phyloP scores from a whole-genome alignment of 2,797 vertebrate genomes.

The Rhinichthys osculus region DNA sequence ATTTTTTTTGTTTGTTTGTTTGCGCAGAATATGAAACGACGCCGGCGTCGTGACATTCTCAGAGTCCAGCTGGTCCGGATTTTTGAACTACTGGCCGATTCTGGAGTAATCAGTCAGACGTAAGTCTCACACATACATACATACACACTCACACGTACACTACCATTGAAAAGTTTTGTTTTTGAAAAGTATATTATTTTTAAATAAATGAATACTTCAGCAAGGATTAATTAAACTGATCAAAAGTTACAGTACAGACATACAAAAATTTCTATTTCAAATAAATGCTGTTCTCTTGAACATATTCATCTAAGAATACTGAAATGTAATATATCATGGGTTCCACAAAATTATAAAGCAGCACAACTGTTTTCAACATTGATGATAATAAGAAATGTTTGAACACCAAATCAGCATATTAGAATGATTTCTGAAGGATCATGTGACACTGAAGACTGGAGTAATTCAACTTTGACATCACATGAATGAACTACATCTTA shows the following conservation, averaged over 20 bases:
- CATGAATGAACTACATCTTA: not conserved
- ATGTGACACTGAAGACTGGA: not conserved
- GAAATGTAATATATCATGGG: not conserved
- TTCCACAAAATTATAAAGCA: not conserved
- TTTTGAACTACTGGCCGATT: slow-evolving; percentile 98
- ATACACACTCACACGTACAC: not conserved
- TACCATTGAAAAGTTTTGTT: not conserved
- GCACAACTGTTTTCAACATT: not conserved
- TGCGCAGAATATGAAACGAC: slow-evolving; percentile 95
- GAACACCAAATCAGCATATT: not conserved
- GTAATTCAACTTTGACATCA: not conserved
- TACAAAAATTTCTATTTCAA: not conserved
- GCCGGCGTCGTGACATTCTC: slow-evolving; percentile 98
- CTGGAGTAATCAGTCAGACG: slow-evolving; percentile 98
- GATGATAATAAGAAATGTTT: not conserved
- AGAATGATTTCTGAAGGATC: not conserved
- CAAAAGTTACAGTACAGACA: not conserved
- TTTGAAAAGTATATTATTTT: not conserved
- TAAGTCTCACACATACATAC: slow-evolving; percentile 68
- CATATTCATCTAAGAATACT: not conserved
- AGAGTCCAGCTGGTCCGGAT: slow-evolving; percentile 98
- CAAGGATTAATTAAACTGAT: not conserved
- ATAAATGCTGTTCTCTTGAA: not conserved
- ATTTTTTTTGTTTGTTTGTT: not conserved
- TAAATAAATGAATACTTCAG: not conserved